phyloP scores from a whole-genome alignment of 2,113 vertebrate species.

The Madoqua kirkii region DNA sequence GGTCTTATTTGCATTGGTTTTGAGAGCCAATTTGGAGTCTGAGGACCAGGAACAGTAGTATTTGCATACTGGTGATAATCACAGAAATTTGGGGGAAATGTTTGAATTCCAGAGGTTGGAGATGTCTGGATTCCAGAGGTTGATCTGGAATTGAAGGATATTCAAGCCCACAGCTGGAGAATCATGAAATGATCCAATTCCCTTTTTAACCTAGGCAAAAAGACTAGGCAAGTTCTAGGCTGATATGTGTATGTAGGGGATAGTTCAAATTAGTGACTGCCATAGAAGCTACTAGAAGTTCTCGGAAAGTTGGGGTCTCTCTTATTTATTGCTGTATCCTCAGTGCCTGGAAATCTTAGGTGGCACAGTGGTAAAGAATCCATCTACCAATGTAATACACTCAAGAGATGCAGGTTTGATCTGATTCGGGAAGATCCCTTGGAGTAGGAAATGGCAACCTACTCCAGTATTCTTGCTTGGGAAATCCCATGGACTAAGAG shows the following conservation, averaged over 20 bases:
- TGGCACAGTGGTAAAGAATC: background rate
- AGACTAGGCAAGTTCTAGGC: background rate
- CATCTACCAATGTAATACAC: background rate
- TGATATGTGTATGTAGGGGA: background rate
- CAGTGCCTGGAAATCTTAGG: background rate
- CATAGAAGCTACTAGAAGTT: background rate
- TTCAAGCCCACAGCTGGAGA: background rate
- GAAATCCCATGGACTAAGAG: background rate
- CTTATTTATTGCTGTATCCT: background rate
- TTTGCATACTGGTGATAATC: background rate
- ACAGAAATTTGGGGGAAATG: background rate
- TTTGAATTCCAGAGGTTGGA: slow-evolving; percentile 15
- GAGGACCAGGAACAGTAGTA: background rate
- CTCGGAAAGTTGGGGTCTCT: background rate
- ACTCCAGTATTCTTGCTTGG: background rate
- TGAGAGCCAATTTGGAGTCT: background rate
- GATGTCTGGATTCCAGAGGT: slow-evolving; percentile 14
- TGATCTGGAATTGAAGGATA: slow-evolving; percentile 9
- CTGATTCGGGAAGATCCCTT: background rate
- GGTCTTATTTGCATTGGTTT: background rate
- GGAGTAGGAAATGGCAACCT: background rate
- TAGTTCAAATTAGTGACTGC: background rate
- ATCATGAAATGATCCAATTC: background rate
- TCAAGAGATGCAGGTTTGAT: background rate
- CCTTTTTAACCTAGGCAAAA: background rate